These are phyloP conservation scores for Hyla sarda DNA, from an alignment of 2,113 vertebrate genomes.

Conservation along the genomic window DNA sequence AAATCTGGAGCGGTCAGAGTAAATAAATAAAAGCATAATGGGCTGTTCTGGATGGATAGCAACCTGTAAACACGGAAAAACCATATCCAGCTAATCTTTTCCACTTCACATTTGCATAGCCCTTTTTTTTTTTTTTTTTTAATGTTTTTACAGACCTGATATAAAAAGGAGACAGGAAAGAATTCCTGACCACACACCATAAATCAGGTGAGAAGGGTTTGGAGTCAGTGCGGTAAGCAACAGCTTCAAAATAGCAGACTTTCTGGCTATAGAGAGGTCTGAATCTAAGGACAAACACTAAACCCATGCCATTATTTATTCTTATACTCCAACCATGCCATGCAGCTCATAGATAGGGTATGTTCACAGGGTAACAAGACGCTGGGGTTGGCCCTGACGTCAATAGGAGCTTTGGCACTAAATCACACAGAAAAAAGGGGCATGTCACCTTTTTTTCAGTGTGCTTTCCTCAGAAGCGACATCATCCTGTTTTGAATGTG, in stretches of 20 bases:
- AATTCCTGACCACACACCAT: background rate
- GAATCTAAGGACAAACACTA: background rate
- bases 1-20: constrained; percentile 7
- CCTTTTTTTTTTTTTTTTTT: background rate
- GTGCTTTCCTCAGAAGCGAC: too few species aligned
- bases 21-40: constrained; percentile 24
- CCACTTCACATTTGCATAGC: background rate
- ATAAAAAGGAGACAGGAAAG: background rate
- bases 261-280: background rate
- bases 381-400: too few species aligned
- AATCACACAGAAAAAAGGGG: too few species aligned
- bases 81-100: background rate
- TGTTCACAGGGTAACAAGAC: too few species aligned
- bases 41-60: background rate
- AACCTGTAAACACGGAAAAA: background rate
- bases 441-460: too few species aligned
- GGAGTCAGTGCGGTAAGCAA: background rate
- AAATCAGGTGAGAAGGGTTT: constrained; percentile 20
- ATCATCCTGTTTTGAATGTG: too few species aligned
- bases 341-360: background rate
- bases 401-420: too few species aligned
- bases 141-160: background rate
- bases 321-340: too few species aligned
- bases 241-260: background rate
- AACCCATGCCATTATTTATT: too few species aligned